Base-by-base conservation (phyloP, 1,140 invertebrate species). In the Sycophila sp. region DNA sequence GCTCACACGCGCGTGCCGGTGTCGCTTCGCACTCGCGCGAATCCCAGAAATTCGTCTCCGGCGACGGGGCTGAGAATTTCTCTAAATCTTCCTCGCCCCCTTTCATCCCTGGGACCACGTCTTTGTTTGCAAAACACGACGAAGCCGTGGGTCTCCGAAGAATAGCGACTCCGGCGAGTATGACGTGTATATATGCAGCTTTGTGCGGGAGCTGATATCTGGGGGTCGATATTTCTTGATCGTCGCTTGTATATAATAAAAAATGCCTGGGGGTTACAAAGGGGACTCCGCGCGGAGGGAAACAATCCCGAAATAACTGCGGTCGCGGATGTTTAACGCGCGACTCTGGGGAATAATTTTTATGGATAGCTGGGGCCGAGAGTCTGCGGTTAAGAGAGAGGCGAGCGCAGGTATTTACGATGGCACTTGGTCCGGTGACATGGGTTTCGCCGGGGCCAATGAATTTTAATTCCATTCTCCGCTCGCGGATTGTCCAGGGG, bases 401-500 rank as follows among this genome's bases (percentile, higher is more conserved):
- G 74, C 71, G 73, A 71, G 69, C 72, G 72, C 78, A 83, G 81
- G 82, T 85, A 85, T 86, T 85, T 85, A 86, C 83, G 84, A 85
- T 82, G 82, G 82, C 83, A 85, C 81, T 85, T 79, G 81, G 38
- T 13, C 19, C 76, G 78, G 76, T 84, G 84, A 85, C 83, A 85
- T 82, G 83, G 84, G 84, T 85, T 85, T 85, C 80, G 77, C 26
- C 2, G 76, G 77, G 82, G 79, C 83, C 83, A 84, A 85, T 85
- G 84, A 85, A 85, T 85, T 85, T 85, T 85, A 85, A 84, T 85
- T 85, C 83, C 80, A 76, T 76, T 76, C 74, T 70, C 77, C n/a
- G n/a, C 66, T 58, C 75, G 32, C 73, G 72, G 75, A 73, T 80
- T 77, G 76, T 75, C 72, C 67, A 73, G 78, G 49, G 49, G 7